Conservation (phyloP, 2,888 invertebrate species). For the Sinotaia quadrata region DNA sequence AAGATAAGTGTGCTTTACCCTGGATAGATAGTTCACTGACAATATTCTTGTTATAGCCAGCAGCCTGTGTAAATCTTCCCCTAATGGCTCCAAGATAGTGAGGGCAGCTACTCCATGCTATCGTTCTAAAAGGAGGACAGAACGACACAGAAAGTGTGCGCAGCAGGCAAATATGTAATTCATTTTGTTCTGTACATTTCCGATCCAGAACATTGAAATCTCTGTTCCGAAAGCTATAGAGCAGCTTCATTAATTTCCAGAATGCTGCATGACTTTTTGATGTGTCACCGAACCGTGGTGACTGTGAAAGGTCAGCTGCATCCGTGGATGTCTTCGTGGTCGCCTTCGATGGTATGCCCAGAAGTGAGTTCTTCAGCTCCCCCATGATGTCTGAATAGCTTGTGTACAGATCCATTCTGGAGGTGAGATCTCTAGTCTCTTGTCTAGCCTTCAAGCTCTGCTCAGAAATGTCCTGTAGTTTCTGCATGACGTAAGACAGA, state of each 20-base stretch:
- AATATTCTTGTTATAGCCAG: neutral
- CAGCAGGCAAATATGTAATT: constrained; percentile 27
- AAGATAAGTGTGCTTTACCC: no score
- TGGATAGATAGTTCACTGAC: no score
- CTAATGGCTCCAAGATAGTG: neutral
- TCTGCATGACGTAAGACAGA: constrained; percentile 55
- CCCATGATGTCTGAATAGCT: constrained; percentile 34
- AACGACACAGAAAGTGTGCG: constrained; percentile 32
- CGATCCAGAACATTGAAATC: neutral
- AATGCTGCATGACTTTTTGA: no score
- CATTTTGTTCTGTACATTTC: constrained; percentile 24
- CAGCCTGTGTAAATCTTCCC: neutral
- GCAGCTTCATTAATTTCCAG: no score
- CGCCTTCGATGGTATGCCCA: neutral
- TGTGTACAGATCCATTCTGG: constrained; percentile 25
- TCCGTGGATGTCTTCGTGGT: neutral
- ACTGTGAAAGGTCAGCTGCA: neutral
- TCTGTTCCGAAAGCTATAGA: neutral
- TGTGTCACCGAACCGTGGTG: no score
- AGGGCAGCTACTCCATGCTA: constrained; percentile 37
- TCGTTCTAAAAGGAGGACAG: constrained; percentile 39
- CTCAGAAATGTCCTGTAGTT: constrained; percentile 50
- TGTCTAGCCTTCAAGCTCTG: constrained; percentile 47
- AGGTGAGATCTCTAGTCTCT: constrained; percentile 38
- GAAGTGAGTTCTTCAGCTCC: constrained; percentile 28